Base-by-base conservation (phyloP, 1,140 invertebrate species). In the Drosophila leontia region DNA sequence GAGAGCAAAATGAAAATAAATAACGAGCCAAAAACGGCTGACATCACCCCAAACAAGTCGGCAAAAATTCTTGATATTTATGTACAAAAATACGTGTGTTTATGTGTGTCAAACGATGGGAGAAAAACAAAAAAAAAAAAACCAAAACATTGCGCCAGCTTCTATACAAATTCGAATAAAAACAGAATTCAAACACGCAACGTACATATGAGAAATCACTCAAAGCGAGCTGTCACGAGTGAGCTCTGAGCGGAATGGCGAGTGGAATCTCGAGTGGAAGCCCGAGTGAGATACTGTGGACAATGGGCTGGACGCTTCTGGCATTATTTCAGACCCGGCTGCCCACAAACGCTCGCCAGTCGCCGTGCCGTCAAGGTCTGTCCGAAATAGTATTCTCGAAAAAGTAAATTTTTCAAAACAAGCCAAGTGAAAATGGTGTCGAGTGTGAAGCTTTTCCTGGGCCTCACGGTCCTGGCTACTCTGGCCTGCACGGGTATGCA, bases 41-140 rank as follows among this genome's bases (percentile, higher is more conserved):
- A 87, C 84, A 88, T 87, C 84, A 87, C 67, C 65, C 67, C 41
- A 60, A 84, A 88, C 77, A 88, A 84, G 77, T 84, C 34, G 26
- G 63, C 75, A 50, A 78, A 77, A 77, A 68, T 58, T 76, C 48
- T 58, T 37, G 23, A 39, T 68, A 53, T 51, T 65, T 74, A 56
- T 59, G 61, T 63, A 79, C 50, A 47, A 32, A 75, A 37, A 75
- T 70, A 69, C 42, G 48, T 9, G 32, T 60, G 51, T 23, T 76
- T 76, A 56, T 77, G 51, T 77, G 29, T 77, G 74, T 77, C 75
- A 76, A 68, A 51, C 37, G 34, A 15, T 37, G 67, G n/a, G 42
- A 63, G 35, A 64, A 50, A 41, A 55, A 56, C 44, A n/a, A n/a
- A 17, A 17, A 32, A 23, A n/a, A 44, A 45, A 15, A 35, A 19